Evolutionary conservation across 1,140 invertebrate species (phyloP), one percentile per base, ranked within the genome.

Genomic region (Papilio dardanus): DNA sequence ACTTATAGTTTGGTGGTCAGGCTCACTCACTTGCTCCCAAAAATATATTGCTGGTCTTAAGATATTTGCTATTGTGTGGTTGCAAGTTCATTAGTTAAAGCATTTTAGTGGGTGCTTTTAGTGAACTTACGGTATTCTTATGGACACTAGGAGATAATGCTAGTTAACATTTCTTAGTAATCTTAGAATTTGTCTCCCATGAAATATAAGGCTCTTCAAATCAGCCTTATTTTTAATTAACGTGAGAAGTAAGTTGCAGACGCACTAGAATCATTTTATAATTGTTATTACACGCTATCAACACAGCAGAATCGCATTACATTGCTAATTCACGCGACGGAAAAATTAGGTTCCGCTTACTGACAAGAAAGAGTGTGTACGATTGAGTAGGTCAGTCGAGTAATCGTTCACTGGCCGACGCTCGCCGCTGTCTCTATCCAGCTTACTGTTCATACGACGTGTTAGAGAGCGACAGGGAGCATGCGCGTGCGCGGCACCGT

Each of bases 361-460:
- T 86, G 81, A 80, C 86, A 86, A 91, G 90, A 92, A 91, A 92
- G 88, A 91, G 88, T 90, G 86, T 90, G 84, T 84, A 83, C 86
- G 79, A 81, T 85, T 91, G 90, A 94, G 90, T 93, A 92, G 93
- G 93, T 94, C 93, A 94, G 87, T 93, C 91, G 92, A 92, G 91
- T 92, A 92, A 90, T 89, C 80, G 84, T 83, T 88, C 87, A 87
- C 85, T 80, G 82, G 83, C 83, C 81, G 81, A 81, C 79, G 83
- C 54, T 86, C 76, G 62, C 40, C 66, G 46, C 67, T 84, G 76
- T 83, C 89, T 78, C 77, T 85, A 40, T 73, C 42, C 14, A 40
- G 35, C 46, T 50, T 31, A 71, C 21, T n/a, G 40, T n/a, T 33
- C 40, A 50, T 68, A 14, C 16, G 10, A 30, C 14, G 24, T 31